A percentile compares a stretch with the other conserved stretches of the same genome.
These are phyloP conservation scores for Corythucha ciliata DNA, from an alignment of 2,888 invertebrate genomes.

Conservation along the genomic window DNA sequence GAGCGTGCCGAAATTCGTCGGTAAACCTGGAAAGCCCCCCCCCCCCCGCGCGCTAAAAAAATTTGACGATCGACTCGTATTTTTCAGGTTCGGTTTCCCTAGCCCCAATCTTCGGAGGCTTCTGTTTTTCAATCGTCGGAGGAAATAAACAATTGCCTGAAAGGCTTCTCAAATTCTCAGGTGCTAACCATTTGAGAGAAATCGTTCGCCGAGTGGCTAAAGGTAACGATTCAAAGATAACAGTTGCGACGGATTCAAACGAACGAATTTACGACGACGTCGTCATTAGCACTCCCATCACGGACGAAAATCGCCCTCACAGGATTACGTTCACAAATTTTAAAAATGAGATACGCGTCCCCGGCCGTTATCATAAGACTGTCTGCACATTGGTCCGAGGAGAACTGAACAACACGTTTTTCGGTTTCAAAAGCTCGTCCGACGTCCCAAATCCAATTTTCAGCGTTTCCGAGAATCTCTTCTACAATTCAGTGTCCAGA, in stretches of 20 bases:
- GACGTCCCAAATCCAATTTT: conserved; percentile 42
- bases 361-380: conserved; percentile 46
- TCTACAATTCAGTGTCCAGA: conserved; percentile 45
- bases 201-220: conserved; percentile 37
- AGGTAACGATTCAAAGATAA: conserved; percentile 28
- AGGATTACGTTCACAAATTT: conserved; percentile 44
- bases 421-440: conserved; percentile 40
- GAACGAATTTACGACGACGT: conserved; percentile 46
- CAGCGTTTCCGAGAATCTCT: conserved; percentile 43
- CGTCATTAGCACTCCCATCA: conserved; percentile 50
- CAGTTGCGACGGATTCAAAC: conserved; percentile 7
- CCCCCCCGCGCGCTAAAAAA: background rate
- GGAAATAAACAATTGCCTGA: conserved; percentile 49
- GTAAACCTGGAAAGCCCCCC: conserved; percentile 40
- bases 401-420: conserved; percentile 43
- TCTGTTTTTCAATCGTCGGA: conserved; percentile 50
- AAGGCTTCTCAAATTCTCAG: conserved; percentile 41
- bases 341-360: conserved; percentile 40
- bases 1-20: conserved; percentile 48
- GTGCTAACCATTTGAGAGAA: conserved; percentile 41
- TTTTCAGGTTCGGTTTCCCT: conserved; percentile 44
- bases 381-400: conserved; percentile 50
- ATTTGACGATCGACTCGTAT: background rate
- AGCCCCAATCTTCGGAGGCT: no score
- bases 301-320: conserved; percentile 40